Conservation (phyloP, 2,888 invertebrate species). For the Erannis defoliaria region DNA sequence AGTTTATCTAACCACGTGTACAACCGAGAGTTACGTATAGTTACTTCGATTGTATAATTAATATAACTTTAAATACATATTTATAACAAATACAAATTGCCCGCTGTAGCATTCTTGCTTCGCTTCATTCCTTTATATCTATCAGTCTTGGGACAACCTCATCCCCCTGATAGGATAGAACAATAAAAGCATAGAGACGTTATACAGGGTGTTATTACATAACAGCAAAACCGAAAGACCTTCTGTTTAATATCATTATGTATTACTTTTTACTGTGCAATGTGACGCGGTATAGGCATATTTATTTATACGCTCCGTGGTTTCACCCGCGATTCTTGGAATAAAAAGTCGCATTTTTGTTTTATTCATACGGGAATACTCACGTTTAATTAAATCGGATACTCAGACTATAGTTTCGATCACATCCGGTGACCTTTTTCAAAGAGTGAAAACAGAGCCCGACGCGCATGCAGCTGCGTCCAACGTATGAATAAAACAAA, state of each 20-base stretch:
- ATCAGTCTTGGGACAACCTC: conserved; percentile 51
- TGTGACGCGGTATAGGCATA: too few species aligned
- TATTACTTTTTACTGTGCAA: too few species aligned
- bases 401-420: too few species aligned
- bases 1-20: conserved; percentile 12
- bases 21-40: conserved; percentile 6
- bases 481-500: too few species aligned
- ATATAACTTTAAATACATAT: conserved; percentile 11
- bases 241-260: neutral
- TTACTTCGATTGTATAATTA: conserved; percentile 17
- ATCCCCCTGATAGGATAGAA: conserved; percentile 41
- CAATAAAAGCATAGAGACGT: conserved; percentile 22
- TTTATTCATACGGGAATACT: too few species aligned
- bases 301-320: too few species aligned
- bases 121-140: conserved; percentile 38
- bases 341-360: too few species aligned
- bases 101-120: conserved; percentile 25
- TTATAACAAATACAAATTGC: conserved; percentile 22
- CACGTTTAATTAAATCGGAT: too few species aligned
- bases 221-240: neutral
- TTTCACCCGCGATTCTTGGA: too few species aligned
- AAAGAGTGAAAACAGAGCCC: too few species aligned
- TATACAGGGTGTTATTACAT: neutral
- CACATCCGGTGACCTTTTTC: too few species aligned
- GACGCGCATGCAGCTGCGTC: too few species aligned